Conservation (phyloP, 2,888 invertebrate species). For the Microctonus brassicae region DNA sequence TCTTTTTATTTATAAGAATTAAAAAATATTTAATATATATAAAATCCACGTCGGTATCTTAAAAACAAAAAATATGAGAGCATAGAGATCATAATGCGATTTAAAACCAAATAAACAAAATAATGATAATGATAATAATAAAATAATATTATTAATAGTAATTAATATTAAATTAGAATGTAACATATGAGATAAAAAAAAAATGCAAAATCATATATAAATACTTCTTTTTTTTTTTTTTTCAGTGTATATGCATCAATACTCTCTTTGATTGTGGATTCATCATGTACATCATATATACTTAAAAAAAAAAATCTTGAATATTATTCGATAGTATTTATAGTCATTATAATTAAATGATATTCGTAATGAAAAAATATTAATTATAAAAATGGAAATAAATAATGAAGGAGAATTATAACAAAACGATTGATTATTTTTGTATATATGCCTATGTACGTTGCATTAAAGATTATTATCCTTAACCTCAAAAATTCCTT, state of each 20-base stretch:
- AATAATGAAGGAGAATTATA: conserved; percentile 20
- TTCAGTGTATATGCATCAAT: conserved; percentile 4
- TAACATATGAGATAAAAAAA: conserved; percentile 26
- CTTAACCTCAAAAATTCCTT: neutral
- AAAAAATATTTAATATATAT: conserved; percentile 12
- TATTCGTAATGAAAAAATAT: neutral
- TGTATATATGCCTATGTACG: neutral
- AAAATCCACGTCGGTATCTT: conserved; percentile 28
- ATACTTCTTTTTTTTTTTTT: neutral
- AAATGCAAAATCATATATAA: conserved; percentile 23
- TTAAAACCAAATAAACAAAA: conserved; percentile 30
- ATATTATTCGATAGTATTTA: conserved; percentile 6
- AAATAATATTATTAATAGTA: conserved; percentile 28
- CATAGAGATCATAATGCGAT: conserved; percentile 30
- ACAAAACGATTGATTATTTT: conserved; percentile 1
- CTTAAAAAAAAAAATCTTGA: neutral
- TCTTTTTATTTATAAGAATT: conserved; percentile 7
- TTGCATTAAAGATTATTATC: neutral
- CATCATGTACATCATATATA: neutral
- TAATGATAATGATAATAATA: conserved; percentile 27
- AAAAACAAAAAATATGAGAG: conserved; percentile 27
- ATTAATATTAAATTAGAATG: conserved; percentile 30
- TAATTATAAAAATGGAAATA: conserved; percentile 22
- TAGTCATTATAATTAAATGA: conserved; percentile 6
- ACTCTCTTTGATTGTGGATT: conserved; percentile 11